These are phyloP conservation scores for Stictonetta naevosa DNA, from an alignment of 2,113 vertebrate species.

Conservation along the genomic window DNA sequence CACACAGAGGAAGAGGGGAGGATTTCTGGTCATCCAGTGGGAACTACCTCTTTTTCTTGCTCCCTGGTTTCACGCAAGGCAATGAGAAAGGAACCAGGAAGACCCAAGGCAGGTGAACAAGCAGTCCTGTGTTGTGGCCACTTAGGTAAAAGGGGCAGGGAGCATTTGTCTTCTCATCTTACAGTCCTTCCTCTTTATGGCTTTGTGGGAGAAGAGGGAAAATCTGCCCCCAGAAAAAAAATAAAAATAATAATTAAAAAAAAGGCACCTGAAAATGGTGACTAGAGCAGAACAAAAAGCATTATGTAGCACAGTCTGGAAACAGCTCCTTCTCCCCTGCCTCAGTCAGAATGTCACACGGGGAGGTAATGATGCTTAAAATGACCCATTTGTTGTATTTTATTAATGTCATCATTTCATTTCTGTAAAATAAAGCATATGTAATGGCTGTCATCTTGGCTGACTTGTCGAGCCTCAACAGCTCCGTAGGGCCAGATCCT, in stretches of 20 bases:
- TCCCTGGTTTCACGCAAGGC: not conserved
- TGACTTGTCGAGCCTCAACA: not conserved
- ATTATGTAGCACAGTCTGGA: not conserved
- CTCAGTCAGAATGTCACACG: accelerated
- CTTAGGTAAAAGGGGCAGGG: not conserved
- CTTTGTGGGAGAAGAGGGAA: not conserved
- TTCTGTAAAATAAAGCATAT: not conserved
- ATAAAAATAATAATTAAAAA: not conserved
- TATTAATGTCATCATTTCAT: not conserved
- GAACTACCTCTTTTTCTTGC: not conserved
- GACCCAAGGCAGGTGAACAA: not conserved
- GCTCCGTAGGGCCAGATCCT: no score
- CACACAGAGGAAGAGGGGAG: not conserved
- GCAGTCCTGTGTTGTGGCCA: not conserved
- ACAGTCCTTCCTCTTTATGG: not conserved
- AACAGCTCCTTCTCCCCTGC: not conserved
- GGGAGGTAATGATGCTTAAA: not conserved
- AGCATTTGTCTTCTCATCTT: not conserved
- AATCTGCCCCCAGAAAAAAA: not conserved
- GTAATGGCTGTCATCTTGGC: not conserved
- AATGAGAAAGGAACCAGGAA: not conserved
- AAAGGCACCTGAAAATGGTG: not conserved
- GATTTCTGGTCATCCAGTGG: not conserved
- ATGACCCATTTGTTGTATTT: not conserved
- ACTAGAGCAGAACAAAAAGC: not conserved